Conservation (phyloP, 2,888 invertebrate species). For the Cheilosia scutellata region DNA sequence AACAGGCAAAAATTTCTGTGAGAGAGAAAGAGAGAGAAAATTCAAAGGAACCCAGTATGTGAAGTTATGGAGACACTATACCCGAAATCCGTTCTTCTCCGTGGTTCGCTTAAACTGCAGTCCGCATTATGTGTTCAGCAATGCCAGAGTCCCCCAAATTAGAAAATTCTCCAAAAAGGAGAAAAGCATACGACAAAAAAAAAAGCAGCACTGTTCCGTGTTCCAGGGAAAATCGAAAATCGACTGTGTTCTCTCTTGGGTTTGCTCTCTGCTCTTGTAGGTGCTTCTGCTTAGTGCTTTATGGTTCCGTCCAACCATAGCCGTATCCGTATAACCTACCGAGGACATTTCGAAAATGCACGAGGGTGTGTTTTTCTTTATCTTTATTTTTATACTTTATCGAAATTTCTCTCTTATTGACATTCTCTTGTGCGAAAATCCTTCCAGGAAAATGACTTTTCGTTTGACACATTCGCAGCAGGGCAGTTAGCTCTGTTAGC, state of each 20-base stretch:
- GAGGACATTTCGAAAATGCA: constrained; percentile 60
- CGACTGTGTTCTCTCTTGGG: constrained; percentile 23
- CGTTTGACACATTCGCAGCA: constrained; percentile 44
- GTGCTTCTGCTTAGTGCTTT: background rate
- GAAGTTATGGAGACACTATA: constrained; percentile 75
- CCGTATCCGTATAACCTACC: background rate
- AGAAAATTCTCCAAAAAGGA: constrained; percentile 78
- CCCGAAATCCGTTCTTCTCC: constrained; percentile 84
- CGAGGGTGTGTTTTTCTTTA: constrained; percentile 67
- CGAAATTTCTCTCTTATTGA: constrained; percentile 10
- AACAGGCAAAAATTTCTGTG: constrained; percentile 41
- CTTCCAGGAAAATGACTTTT: constrained; percentile 62
- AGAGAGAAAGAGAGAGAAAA: constrained; percentile 70
- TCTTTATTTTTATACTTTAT: no score
- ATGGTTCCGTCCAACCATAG: no score
- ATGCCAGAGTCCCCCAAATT: constrained; percentile 81
- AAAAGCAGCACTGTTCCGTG: constrained; percentile 35
- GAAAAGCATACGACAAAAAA: constrained; percentile 3
- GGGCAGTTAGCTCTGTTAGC: constrained; percentile 1
- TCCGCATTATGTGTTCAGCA: constrained; percentile 81
- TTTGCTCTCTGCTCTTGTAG: background rate
- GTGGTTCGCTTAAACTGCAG: constrained; percentile 85
- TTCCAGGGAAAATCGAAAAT: constrained; percentile 53
- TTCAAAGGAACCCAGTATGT: constrained; percentile 61
- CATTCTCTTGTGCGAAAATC: constrained; percentile 53